Conservation (phyloP, 2,888 invertebrate species). For the Scotopteryx bipunctaria region DNA sequence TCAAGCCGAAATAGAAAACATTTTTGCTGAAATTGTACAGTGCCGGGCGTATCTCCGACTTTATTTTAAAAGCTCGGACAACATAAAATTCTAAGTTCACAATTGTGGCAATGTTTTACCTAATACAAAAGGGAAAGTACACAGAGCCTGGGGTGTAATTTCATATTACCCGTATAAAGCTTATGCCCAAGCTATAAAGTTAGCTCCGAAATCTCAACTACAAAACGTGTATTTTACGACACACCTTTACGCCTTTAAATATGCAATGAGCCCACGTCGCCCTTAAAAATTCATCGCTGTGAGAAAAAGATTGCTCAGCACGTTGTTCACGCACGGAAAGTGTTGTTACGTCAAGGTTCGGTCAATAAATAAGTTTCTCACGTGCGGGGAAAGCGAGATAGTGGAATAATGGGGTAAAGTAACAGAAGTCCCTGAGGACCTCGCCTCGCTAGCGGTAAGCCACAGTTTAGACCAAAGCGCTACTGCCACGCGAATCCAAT, state of each 20-base stretch:
- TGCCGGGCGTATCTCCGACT: background rate
- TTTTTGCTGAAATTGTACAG: constrained; percentile 4
- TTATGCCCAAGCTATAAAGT: constrained; percentile 35
- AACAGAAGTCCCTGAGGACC: constrained; percentile 54
- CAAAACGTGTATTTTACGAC: constrained; percentile 40
- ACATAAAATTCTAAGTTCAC: constrained; percentile 19
- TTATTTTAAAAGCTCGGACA: background rate
- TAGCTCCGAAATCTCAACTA: constrained; percentile 38
- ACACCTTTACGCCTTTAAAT: constrained; percentile 42
- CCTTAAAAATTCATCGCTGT: constrained; percentile 47
- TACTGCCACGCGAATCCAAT: constrained; percentile 53
- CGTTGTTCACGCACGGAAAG: constrained; percentile 50
- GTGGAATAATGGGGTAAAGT: constrained; percentile 63
- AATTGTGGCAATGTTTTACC: constrained; percentile 15
- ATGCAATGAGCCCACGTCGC: constrained; percentile 40
- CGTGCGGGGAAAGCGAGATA: constrained; percentile 57
- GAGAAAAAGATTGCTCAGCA: constrained; percentile 47
- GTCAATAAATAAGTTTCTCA: constrained; percentile 64
- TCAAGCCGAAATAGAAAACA: constrained; percentile 9
- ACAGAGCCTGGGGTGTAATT: constrained; percentile 28
- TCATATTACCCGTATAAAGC: constrained; percentile 37
- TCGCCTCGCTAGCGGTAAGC: constrained; percentile 56
- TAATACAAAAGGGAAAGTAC: constrained; percentile 9
- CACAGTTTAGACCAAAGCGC: constrained; percentile 55
- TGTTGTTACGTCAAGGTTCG: constrained; percentile 51